phyloP scores from a whole-genome alignment of 2,888 invertebrate genomes.

The Coronaproctus castanopsis region DNA sequence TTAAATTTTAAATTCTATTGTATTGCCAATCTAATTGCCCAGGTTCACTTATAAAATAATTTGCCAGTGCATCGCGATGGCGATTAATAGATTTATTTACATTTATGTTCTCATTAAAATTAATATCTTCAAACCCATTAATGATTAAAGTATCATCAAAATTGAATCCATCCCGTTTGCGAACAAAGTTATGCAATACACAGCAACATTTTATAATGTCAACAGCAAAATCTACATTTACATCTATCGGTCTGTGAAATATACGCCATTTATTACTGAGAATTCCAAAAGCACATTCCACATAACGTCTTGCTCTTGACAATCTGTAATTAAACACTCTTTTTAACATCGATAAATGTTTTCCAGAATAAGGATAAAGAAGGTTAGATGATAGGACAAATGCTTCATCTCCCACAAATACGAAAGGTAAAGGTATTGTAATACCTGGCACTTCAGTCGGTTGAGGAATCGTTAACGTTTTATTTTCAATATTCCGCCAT shows the following conservation, averaged over 20 bases:
- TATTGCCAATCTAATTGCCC: too few relatives aligned
- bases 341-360: conserved; percentile 15
- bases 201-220: conserved; percentile 10
- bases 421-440: too few relatives aligned
- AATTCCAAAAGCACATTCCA: conserved; percentile 20
- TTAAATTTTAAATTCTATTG: too few relatives aligned
- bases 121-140: conserved; percentile 11
- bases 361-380: conserved; percentile 15
- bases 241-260: conserved; percentile 15
- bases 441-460: too few relatives aligned
- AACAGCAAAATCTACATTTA: conserved; percentile 5
- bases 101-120: conserved; percentile 3
- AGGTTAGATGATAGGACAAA: conserved; percentile 13
- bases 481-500: too few relatives aligned
- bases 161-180: conserved; percentile 11
- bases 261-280: conserved; percentile 16
- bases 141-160: conserved; percentile 9
- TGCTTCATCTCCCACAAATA: conserved; percentile 17
- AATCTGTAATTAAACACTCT: conserved; percentile 20
- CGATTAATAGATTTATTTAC: conserved; percentile 6
- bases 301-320: conserved; percentile 17
- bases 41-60: too few relatives aligned
- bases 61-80: conserved; percentile 7
- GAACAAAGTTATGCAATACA: conserved; percentile 13
- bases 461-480: too few relatives aligned